Percentiles rank a stretch among this genome's conserved stretches.
Conservation (phyloP, 64 coral and sea anemone species). For the Porites australiensis region DNA sequence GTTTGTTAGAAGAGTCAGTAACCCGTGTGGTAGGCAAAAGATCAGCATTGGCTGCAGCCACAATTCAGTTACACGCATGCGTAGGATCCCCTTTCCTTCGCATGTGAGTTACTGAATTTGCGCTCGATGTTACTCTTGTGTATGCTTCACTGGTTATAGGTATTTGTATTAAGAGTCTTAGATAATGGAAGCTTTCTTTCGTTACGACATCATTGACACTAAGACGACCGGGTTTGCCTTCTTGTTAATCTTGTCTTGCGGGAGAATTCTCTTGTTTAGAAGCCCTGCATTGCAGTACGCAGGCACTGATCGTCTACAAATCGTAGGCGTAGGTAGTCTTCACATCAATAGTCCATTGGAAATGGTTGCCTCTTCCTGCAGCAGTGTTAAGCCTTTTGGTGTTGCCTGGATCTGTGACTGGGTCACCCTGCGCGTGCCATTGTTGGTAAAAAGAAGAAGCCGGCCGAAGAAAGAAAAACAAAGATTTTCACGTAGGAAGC, state of each 20-base stretch:
- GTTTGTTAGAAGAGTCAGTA: background rate
- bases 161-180: background rate
- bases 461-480: constrained; percentile 18
- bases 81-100: no score
- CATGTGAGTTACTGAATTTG: no score
- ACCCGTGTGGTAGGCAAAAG: no score
- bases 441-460: background rate
- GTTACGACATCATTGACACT: constrained; percentile 1
- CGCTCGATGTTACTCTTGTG: no score
- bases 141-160: background rate
- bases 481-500: background rate
- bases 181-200: background rate
- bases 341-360: background rate
- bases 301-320: constrained; percentile 6
- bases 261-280: background rate
- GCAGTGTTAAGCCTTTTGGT: background rate
- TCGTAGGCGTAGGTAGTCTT: constrained; percentile 5
- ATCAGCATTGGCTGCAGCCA: no score
- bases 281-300: background rate
- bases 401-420: no score
- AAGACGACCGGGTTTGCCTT: background rate
- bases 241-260: background rate
- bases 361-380: background rate
- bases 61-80: no score
- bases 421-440: background rate